Base-by-base conservation (phyloP, 1,140 invertebrate species). In the Cydia strobilella region DNA sequence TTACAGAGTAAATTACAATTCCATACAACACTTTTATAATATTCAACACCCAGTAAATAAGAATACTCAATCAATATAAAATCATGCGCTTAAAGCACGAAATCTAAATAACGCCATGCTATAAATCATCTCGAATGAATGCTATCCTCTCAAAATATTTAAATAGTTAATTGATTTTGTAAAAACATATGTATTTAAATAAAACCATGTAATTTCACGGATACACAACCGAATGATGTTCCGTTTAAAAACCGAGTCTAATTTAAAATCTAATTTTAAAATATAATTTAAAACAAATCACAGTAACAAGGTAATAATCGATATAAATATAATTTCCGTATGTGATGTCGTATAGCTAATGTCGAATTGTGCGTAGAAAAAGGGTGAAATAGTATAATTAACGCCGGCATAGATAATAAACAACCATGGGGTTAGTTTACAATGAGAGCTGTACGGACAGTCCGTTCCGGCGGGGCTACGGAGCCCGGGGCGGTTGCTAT, bases 61-160 rank as follows among this genome's bases (percentile, higher is more conserved):
- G 89, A 88, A 87, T 88, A 86, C 83, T 85, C 80, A 82, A 86
- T 85, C 80, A 82, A 86, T 87, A 89, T 82, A 90, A 86, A 90
- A 87, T 88, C 86, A 90, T 90, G 85, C 88, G 89, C 90, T 92
- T 84, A 89, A 81, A 91, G 89, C 88, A 88, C 90, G 85, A 88
- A 87, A 84, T 84, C 80, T 86, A 86, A 88, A 87, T 83, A 90
- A 88, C 83, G 87, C 82, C 80, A 82, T 85, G 80, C 84, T 82
- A 82, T 80, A 83, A 84, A 85, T 76, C 84, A 87, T 80, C 82
- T 84, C 82, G 84, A 83, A 82, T 82, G 73, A 78, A 83, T 85
- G 84, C 73, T 73, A 74, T 54, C 77, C 75, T 74, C 78, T 78
- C 81, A 69, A 84, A 82, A 86, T 79, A 85, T 84, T 84, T 69